Conservation (phyloP, 2,113 vertebrate species). For the Grammomys surdaster region DNA sequence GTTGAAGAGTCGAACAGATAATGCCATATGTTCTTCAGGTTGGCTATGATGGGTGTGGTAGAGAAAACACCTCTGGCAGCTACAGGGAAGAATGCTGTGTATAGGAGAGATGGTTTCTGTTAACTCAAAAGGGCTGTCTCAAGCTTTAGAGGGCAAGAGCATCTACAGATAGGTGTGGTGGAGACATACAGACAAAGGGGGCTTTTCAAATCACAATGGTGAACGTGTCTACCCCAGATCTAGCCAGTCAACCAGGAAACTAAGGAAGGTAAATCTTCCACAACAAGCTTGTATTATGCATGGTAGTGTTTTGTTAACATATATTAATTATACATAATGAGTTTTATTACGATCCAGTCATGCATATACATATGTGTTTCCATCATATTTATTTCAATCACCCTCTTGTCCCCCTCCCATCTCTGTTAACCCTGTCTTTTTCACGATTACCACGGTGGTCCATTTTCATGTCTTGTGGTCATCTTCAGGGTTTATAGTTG, state of each 20-base stretch:
- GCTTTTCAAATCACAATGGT: background rate
- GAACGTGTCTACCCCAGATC: background rate
- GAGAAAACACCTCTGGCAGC: background rate
- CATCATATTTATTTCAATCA: background rate
- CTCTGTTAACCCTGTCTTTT: background rate
- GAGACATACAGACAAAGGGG: background rate
- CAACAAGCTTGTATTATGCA: background rate
- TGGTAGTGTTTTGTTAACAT: too few species aligned
- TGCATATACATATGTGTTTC: background rate
- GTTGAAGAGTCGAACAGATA: background rate
- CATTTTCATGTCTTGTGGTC: background rate
- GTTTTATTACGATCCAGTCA: background rate
- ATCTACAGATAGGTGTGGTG: background rate
- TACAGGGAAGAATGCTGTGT: background rate
- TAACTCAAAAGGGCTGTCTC: background rate
- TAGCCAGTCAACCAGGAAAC: background rate
- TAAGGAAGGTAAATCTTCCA: background rate
- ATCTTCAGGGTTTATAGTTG: background rate
- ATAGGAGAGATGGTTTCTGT: background rate
- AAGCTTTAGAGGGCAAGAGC: background rate
- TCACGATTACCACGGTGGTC: too few species aligned
- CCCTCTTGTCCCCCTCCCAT: background rate
- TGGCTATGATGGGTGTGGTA: too few species aligned
- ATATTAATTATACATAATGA: background rate
- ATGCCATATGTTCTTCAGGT: background rate